Conservation (phyloP, 2,113 vertebrate genomes). For the Cheilinus undulatus region DNA sequence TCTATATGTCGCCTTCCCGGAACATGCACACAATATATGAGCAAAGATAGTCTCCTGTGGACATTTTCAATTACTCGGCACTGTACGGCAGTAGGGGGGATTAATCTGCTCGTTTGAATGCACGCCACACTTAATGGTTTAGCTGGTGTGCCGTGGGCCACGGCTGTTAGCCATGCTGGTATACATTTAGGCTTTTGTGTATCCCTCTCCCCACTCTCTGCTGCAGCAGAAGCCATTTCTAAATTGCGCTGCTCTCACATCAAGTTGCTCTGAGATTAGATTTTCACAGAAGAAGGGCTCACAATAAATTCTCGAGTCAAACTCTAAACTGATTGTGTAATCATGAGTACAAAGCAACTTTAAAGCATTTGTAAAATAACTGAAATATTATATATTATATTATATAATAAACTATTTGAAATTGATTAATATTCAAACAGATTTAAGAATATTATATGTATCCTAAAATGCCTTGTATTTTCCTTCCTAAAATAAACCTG, state of each 20-base stretch:
- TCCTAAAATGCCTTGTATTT: too few species aligned
- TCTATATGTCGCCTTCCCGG: constrained; percentile 60
- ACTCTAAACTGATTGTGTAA: constrained; percentile 51
- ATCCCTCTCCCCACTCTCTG: constrained; percentile 24
- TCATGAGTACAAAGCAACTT: constrained; percentile 23
- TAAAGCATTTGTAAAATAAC: constrained; percentile 23
- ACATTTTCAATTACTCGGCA: constrained; percentile 80
- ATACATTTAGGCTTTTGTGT: constrained; percentile 67
- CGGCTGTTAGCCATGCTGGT: constrained; percentile 60
- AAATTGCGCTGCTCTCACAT: constrained; percentile 59
- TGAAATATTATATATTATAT: constrained; percentile 17
- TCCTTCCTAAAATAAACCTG: too few species aligned
- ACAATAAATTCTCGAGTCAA: constrained; percentile 49
- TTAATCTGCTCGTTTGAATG: constrained; percentile 83
- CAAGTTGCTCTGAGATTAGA: constrained; percentile 50
- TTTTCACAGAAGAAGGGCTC: constrained; percentile 45
- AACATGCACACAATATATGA: constrained; percentile 60
- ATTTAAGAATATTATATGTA: too few species aligned
- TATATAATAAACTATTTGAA: too few species aligned
- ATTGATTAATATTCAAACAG: too few species aligned
- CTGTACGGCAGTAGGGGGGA: constrained; percentile 68
- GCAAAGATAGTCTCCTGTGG: constrained; percentile 74
- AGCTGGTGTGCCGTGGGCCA: constrained; percentile 75
- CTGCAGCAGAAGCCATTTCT: constrained; percentile 57
- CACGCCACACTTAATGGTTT: constrained; percentile 77